Percentiles rank a stretch among this genome's conserved stretches.
These are phyloP conservation scores for Ctenomys sociabilis DNA, from an alignment of 2,113 vertebrate species.

Conservation along the genomic window DNA sequence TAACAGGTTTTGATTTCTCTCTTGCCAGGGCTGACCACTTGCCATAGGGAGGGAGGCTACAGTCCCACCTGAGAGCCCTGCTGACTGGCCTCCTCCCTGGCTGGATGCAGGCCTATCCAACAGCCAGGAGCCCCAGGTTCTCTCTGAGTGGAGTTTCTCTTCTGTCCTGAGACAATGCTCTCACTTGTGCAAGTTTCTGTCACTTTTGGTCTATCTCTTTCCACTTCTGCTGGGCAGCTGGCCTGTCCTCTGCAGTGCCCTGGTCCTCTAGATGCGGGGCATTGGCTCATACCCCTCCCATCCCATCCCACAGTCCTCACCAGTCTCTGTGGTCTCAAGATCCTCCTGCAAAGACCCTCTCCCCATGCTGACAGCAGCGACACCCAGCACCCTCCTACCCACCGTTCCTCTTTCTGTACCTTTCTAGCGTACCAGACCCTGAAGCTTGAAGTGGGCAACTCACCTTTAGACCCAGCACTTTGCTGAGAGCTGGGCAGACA, in stretches of 20 bases:
- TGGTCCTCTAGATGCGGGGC: accelerated
- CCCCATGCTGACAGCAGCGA: background rate
- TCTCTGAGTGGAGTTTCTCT: accelerated
- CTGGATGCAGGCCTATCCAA: accelerated
- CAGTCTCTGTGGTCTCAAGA: background rate
- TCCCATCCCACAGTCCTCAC: too few species aligned
- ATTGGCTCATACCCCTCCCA: accelerated
- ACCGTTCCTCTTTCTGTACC: accelerated
- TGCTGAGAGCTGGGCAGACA: background rate
- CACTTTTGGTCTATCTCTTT: background rate
- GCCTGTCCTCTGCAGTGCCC: accelerated
- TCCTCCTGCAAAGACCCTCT: background rate
- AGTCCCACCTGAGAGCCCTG: accelerated
- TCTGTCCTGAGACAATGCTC: accelerated
- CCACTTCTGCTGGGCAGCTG: accelerated
- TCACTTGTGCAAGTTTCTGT: background rate
- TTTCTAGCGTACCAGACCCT: too few species aligned
- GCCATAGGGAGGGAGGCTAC: accelerated
- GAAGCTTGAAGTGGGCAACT: accelerated
- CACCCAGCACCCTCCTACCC: background rate
- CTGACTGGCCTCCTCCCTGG: background rate
- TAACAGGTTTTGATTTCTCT: background rate
- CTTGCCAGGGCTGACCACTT: background rate
- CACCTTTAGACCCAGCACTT: background rate
- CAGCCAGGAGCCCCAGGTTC: background rate